Base-by-base conservation (phyloP, 2,888 invertebrate genomes). In the Platycheirus rosarum region DNA sequence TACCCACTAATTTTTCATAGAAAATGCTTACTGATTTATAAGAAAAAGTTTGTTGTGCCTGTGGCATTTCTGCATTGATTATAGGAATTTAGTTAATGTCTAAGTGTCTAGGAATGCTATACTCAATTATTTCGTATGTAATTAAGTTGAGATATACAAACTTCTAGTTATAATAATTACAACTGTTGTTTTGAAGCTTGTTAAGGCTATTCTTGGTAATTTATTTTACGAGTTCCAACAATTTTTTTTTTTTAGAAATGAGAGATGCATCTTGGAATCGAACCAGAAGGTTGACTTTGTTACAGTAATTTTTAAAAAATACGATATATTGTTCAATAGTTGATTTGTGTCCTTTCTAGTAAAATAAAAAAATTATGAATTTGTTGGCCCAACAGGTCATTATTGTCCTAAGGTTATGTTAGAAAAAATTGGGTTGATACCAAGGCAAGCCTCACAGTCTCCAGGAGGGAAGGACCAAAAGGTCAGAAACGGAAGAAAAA, bases 41-140 rank as follows among this genome's bases (percentile, higher is more conserved):
- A 29, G 60, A 42, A 60, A 46, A 44, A 7, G 2, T 1, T 35
- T 37, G 35, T 8, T 8, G 7, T 35, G 35, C 53, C 13, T 5
- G 14, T 29, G 60, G 26, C 9, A 46, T 37, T 77, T 77, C 65
- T 71, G 71, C 60, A 37, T 66, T 66, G 46, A 75, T 68, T 60
- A 78, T 51, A 26, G 57, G 65, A 70, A 49, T 48, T 18, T 26
- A 23, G n/a, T n/a, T 23, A 48, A 23, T 49, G 18, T 26, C n/a
- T 57, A 44, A 49, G n/a, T 51, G 49, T 51, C 65, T 37, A 49
- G 35, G 51, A 66, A 46, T 65, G 32, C 23, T 2, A 9, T 32
- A 7, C 8, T 7, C 29, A 32, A 6, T 60, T 14, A 29, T 44
- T 44, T 29, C 6, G 16, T 9, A 29, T 18, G n/a, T 18, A n/a